Base-by-base conservation (phyloP, 2,797 vertebrate species). In the Esox masquinongy region DNA sequence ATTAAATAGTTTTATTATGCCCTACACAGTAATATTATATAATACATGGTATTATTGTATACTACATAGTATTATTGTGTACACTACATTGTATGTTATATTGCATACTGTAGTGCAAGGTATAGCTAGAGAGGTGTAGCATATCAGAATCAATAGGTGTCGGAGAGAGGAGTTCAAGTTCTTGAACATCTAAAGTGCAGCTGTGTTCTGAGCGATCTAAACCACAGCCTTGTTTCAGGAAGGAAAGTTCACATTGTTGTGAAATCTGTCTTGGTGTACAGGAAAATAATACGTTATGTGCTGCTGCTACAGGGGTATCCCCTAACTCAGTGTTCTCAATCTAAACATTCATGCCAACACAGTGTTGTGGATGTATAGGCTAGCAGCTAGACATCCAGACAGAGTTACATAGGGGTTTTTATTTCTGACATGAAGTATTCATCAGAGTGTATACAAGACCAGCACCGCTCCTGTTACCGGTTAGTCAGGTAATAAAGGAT, bases 231-330 rank as follows among this genome's bases (percentile, higher is more conserved):
- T 49, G 9, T 2, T 49, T 14, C 47, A 49, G 47, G 73, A 47
- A 71, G 77, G 84, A 86, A 84, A 82, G 81, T 83, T 80, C 78
- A 74, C 77, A 70, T 81, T 84, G 77, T 82, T 85, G 74, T 83
- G 77, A 82, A 87, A 81, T 79, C 73, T 79, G 78, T 86, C 78
- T 75, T 82, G 71, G 79, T 79, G 29, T 31, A 31, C 29, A 31
- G 29, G 29, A 31, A 31, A 3, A 80, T 75, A 76, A 74, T 79
- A 75, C 61, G 73, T 85, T 83, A 82, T 83, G 81, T 79, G 84
- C 53, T 75, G 29, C 79, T 73, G 76, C 77, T 84, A 79, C 79
- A 72, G 72, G 59, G 74, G 73, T 76, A 31, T 61, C 72, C 70
- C 39, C 68, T 36, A 31, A 66, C 76, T 31, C 29, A 31, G 76